Percentiles rank a stretch among this genome's conserved stretches.
Conservation (phyloP, 2,797 vertebrate species). For the Molossus alvarezi region DNA sequence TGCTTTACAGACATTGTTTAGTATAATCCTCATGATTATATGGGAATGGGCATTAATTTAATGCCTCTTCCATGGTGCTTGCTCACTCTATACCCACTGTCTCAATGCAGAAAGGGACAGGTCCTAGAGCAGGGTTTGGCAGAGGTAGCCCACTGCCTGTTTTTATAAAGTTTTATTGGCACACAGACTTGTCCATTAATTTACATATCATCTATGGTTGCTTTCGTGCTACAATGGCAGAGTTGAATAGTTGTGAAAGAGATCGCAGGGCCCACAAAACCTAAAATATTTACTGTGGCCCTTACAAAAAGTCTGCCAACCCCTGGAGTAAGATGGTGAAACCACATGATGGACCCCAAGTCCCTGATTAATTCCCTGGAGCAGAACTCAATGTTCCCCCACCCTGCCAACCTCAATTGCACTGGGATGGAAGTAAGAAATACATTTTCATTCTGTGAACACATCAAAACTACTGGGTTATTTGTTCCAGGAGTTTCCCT, state of each 20-base stretch:
- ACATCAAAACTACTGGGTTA: not conserved
- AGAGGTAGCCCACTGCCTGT: not conserved
- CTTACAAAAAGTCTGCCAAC: not conserved
- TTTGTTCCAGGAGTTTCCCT: not conserved
- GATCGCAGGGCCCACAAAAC: not conserved
- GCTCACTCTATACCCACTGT: not conserved
- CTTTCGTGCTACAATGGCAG: not conserved
- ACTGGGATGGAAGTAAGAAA: constrained; percentile 20
- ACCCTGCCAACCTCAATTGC: not conserved
- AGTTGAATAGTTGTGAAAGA: constrained; percentile 45
- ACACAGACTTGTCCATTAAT: not conserved
- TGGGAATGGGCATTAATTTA: not conserved
- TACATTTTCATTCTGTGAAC: not conserved
- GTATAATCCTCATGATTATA: not conserved
- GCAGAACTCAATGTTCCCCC: not conserved
- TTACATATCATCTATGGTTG: not conserved
- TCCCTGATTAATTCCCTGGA: not conserved
- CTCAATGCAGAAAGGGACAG: not conserved
- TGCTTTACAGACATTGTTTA: not conserved
- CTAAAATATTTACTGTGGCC: constrained; percentile 13
- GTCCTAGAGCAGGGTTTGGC: not conserved
- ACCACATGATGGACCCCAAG: not conserved
- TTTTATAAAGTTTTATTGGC: constrained; percentile 12
- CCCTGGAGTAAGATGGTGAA: not conserved
- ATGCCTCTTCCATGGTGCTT: not conserved